Evolutionary conservation across 2,113 vertebrate species (phyloP).

Genomic region (Ardeotis arabs): DNA sequence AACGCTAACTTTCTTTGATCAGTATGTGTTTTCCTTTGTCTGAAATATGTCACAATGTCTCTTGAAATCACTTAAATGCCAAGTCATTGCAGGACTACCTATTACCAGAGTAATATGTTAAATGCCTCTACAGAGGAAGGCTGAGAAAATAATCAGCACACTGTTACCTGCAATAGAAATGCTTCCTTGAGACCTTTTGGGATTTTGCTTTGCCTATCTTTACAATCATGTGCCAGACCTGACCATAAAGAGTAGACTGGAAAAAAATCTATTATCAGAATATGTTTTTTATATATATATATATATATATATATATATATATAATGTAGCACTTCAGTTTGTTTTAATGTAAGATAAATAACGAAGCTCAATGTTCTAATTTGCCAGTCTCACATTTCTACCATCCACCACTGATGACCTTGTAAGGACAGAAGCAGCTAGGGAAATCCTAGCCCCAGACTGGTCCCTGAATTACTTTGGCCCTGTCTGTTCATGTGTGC

Average conservation of each 20-base stretch:
- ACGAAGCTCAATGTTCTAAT: not conserved
- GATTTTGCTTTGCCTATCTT: not conserved
- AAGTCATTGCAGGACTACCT: not conserved
- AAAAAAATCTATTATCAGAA: not conserved
- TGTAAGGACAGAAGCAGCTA: not conserved
- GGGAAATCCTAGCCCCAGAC: not conserved
- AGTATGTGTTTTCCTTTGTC: not conserved
- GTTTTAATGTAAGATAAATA: not conserved
- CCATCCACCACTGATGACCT: not conserved
- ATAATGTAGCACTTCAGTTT: not conserved
- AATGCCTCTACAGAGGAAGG: not conserved
- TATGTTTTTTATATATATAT: not conserved
- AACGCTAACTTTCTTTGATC: not conserved
- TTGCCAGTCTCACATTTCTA: not conserved
- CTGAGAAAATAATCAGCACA: not conserved
- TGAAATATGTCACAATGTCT: not conserved
- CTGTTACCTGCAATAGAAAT: not conserved
- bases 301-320: not conserved
- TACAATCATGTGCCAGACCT: not conserved
- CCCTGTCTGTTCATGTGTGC: not conserved
- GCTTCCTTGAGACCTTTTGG: not conserved
- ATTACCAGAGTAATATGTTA: not conserved
- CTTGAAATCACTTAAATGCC: constrained; percentile 13
- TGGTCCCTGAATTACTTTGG: not conserved
- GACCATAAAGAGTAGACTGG: not conserved